These are phyloP conservation scores for Daboia siamensis DNA, from an alignment of 2,113 vertebrate genomes.

Conservation along the genomic window DNA sequence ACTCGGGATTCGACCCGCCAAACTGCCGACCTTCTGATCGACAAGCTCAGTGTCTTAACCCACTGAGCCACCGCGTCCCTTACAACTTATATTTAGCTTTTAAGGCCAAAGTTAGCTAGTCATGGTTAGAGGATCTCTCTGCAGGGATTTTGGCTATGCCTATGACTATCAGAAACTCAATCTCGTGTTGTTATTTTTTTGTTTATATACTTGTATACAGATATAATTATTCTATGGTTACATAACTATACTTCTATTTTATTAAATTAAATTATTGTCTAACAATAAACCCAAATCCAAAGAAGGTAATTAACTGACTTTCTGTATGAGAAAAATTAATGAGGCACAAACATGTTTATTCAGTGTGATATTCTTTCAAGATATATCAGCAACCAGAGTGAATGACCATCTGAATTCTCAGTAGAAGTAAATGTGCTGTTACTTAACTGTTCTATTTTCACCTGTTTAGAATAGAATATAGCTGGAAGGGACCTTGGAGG, in stretches of 20 bases:
- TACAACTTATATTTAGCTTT: not conserved
- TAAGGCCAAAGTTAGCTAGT: not conserved
- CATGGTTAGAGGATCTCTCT: not conserved
- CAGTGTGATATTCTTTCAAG: not conserved
- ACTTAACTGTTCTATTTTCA: conserved; percentile 28
- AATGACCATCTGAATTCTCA: not conserved
- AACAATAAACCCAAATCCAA: not conserved
- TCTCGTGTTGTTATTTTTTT: not conserved
- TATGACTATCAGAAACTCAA: not conserved
- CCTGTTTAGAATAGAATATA: conserved; percentile 16
- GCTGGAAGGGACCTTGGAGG: no score
- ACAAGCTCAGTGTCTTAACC: no score
- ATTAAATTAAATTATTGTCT: not conserved
- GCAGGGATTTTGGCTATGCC: not conserved
- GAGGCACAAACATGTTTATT: not conserved
- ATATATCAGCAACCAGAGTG: not conserved
- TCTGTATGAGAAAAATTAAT: not conserved
- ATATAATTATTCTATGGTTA: not conserved
- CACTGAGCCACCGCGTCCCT: no score
- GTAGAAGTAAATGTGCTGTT: conserved; percentile 30
- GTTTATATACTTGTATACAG: not conserved
- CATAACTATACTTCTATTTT: not conserved
- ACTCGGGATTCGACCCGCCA: no score
- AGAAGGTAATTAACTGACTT: conserved; percentile 3
- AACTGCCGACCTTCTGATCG: no score